These are phyloP conservation scores for Machimus rusticus DNA, from an alignment of 2,888 invertebrate species.

Conservation along the genomic window DNA sequence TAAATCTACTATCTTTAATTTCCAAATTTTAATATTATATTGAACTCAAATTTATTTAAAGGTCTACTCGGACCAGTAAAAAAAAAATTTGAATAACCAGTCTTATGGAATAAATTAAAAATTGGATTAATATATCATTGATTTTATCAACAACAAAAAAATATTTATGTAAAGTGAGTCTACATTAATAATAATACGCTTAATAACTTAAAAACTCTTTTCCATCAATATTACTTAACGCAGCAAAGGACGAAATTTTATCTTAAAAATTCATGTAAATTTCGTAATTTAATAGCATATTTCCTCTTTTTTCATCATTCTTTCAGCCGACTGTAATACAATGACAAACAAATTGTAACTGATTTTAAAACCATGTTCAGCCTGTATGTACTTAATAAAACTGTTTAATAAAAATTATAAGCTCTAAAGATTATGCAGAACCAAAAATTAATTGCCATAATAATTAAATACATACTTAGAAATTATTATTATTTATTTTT, in stretches of 20 bases:
- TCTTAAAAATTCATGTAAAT: neutral
- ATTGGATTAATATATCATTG: no score
- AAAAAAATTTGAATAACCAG: no score
- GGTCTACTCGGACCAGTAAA: no score
- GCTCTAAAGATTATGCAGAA: neutral
- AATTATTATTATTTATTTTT: neutral
- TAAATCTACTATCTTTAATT: no score
- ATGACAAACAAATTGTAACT: neutral
- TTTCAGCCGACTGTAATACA: neutral
- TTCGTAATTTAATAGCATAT: neutral
- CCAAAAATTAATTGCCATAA: neutral
- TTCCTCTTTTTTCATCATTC: neutral
- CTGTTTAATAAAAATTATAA: neutral
- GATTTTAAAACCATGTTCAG: neutral
- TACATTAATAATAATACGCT: neutral
- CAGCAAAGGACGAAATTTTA: no score
- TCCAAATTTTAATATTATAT: no score
- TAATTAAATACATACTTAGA: neutral
- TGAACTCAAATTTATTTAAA: no score
- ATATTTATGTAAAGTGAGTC: neutral
- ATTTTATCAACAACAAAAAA: no score
- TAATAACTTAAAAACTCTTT: no score
- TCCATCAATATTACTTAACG: no score
- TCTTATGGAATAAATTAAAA: no score
- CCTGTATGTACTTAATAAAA: neutral